These are phyloP conservation scores for Dasyurus viverrinus DNA, from an alignment of 2,113 vertebrate species.

Conservation along the genomic window DNA sequence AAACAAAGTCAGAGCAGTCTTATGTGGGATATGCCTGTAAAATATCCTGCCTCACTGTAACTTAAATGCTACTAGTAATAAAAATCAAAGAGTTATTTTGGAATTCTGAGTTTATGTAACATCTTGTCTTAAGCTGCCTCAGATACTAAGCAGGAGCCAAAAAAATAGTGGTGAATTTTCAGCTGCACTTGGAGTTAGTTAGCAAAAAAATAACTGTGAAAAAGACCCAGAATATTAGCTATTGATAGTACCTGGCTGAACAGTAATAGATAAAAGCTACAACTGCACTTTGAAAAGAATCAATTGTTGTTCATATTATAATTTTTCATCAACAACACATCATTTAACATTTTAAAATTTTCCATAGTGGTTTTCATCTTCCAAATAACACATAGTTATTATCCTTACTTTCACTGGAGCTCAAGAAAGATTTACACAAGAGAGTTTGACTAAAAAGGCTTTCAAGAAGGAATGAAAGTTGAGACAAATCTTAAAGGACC, in stretches of 20 bases:
- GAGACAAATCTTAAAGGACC: not conserved
- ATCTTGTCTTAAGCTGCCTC: constrained; percentile 47
- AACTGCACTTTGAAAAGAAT: not conserved
- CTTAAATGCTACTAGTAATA: not conserved
- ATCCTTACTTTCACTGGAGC: not conserved
- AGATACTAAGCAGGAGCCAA: constrained; percentile 19
- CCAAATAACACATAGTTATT: not conserved
- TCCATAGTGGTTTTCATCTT: not conserved
- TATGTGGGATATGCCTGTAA: not conserved
- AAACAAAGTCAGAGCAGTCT: not conserved
- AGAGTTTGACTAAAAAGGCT: not conserved
- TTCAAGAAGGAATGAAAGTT: not conserved
- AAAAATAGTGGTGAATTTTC: constrained; percentile 17
- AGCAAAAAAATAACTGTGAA: not conserved
- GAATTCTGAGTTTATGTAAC: constrained; percentile 28
- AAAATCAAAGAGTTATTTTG: constrained; percentile 39
- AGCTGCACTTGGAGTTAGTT: constrained; percentile 35
- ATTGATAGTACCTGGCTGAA: not conserved
- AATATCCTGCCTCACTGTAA: not conserved
- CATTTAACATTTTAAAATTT: not conserved
- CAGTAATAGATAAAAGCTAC: not conserved
- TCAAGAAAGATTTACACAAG: not conserved
- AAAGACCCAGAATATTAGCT: not conserved
- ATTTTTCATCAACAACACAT: constrained; percentile 2
- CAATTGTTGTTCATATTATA: not conserved